Conservation (phyloP, 2,113 vertebrate genomes). For the Sterrhoptilus dennistouni region DNA sequence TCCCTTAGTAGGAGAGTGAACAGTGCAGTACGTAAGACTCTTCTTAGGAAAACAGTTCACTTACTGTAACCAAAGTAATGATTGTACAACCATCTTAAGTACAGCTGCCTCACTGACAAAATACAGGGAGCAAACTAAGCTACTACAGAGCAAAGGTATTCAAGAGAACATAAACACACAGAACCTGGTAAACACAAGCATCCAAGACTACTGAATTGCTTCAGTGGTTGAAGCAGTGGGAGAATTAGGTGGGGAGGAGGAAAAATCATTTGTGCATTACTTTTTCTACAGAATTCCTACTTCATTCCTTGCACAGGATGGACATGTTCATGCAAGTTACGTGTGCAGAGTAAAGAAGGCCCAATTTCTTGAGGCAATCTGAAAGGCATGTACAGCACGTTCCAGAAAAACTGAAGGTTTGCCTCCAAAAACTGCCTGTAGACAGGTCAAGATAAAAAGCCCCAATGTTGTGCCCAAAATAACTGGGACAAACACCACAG, state of each 20-base stretch:
- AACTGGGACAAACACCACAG: neutral
- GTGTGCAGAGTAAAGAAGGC: neutral
- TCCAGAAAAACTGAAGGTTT: neutral
- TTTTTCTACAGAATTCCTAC: neutral
- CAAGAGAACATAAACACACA: neutral
- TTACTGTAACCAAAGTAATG: neutral
- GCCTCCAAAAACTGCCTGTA: neutral
- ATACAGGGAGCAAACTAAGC: neutral
- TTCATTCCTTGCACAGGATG: neutral
- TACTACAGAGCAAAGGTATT: neutral
- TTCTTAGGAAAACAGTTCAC: neutral
- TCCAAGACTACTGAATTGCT: neutral
- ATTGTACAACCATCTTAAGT: neutral
- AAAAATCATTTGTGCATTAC: neutral
- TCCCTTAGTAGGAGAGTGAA: neutral
- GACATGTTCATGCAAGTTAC: accelerated
- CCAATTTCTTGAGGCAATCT: neutral
- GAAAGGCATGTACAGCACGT: neutral
- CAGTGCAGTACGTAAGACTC: neutral
- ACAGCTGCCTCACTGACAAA: neutral
- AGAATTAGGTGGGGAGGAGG: accelerated
- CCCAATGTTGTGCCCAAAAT: neutral
- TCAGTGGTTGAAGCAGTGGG: neutral
- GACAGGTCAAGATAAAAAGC: neutral
- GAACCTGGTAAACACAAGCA: neutral